Evolutionary conservation across 2,797 vertebrate species (phyloP), one percentile per base, ranked within the genome.

Genomic region (Danio aesculapii): DNA sequence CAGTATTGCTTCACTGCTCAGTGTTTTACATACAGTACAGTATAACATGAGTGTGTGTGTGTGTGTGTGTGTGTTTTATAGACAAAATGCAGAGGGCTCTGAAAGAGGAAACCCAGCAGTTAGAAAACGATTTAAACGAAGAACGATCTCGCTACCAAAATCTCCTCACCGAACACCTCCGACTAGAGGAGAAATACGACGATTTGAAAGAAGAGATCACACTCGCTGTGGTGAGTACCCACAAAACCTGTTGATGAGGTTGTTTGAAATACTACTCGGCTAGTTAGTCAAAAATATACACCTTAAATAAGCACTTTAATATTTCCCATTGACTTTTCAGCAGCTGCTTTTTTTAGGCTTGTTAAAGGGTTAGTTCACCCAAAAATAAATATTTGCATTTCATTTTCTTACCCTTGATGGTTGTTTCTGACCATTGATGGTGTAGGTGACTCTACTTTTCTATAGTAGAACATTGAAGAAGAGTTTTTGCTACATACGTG

Each of bases 101-200:
- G 44, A 89, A 92, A 21, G 93, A 98, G 90, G 96, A 99, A 92
- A 99, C 97, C 0, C 95, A 96, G 84, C 97, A 99, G 89, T 90
- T 99, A 84, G 95, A 99, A 90, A 94, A 93, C 0, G 97, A 99
- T 76, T 92, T 99, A 90, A 99, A 99, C 46, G 98, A 98, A 82
- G 98, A 99, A 46, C 93, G 98, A 6, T 92, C 97, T 19, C 95
- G 98, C 70, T 99, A 99, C 84, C 98, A 99, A 95, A 99, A 98
- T 91, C 96, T 99, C 77, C 94, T 99, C 83, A 95, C 95, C 39
- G 98, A 99, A 88, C 98, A 98, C 90, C 96, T 95, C 85, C 96
- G 97, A 75, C 89, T 99, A 46, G 98, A 99, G 92, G 97, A 99
- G 89, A 96, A 98, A 13, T 96, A 99, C 30, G 97, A 99, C 81